phyloP scores from a whole-genome alignment of 2,113 vertebrate species.

The Thinocorus orbignyianus region DNA sequence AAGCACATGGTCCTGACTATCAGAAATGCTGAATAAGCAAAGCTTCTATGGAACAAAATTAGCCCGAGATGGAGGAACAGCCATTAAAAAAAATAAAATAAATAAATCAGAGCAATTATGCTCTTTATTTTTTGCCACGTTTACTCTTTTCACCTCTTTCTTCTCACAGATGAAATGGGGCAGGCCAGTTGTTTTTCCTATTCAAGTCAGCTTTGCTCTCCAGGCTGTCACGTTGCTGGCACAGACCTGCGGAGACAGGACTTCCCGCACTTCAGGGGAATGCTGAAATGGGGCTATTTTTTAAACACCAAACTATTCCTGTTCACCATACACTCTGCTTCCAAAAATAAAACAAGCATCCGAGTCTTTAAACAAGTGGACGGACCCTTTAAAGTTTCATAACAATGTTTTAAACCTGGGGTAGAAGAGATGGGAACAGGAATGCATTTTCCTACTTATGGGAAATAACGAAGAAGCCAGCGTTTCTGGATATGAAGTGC shows the following conservation, averaged over 20 bases:
- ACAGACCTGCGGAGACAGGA: conserved; percentile 4
- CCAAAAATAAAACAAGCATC: conserved; percentile 52
- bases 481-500: not conserved
- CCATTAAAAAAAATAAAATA: not conserved
- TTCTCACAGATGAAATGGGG: not conserved
- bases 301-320: conserved; percentile 49
- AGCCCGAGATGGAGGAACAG: not conserved
- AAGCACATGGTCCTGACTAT: not conserved
- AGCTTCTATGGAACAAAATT: not conserved
- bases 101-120: not conserved
- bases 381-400: not conserved
- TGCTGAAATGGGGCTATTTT: conserved; percentile 32
- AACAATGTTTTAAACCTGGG: conserved; percentile 24
- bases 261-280: conserved; percentile 50
- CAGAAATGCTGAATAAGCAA: conserved; percentile 12
- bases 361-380: not conserved
- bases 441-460: not conserved
- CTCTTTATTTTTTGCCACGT: not conserved
- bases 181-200: not conserved
- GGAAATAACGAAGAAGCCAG: not conserved
- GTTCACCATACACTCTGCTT: not conserved
- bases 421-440: not conserved
- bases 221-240: not conserved
- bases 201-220: not conserved
- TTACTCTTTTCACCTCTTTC: conserved; percentile 36